Conservation (phyloP, 2,113 vertebrate genomes). For the Xenus cinereus region DNA sequence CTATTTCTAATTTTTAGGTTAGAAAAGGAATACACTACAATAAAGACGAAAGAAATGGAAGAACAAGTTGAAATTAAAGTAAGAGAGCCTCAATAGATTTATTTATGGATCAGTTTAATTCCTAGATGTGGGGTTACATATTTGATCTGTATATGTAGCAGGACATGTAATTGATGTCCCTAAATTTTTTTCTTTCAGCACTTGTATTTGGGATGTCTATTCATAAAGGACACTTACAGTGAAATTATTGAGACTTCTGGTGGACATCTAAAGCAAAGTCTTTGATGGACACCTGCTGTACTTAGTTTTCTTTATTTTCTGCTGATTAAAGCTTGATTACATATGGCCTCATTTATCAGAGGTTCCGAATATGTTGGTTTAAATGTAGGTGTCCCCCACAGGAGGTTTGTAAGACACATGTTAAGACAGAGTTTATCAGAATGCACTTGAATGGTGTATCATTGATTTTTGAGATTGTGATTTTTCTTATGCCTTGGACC, state of each 20-base stretch:
- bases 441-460: neutral
- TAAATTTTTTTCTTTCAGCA: neutral
- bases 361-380: neutral
- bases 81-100: slow-evolving; percentile 9
- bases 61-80: slow-evolving; percentile 99
- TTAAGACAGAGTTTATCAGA: neutral
- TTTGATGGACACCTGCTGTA: neutral
- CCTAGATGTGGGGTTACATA: neutral
- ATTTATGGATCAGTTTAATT: neutral
- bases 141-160: neutral
- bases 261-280: neutral
- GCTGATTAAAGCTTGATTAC: neutral
- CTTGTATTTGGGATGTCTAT: neutral
- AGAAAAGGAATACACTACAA: slow-evolving; percentile 99
- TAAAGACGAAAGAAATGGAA: slow-evolving; percentile 99
- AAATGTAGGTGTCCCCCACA: neutral
- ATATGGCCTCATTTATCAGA: neutral
- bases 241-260: neutral
- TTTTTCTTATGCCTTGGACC: neutral
- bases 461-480: neutral
- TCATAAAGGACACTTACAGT: neutral
- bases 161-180: neutral
- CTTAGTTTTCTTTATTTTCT: neutral
- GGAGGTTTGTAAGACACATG: neutral
- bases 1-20: slow-evolving; percentile 79